Conservation (phyloP, 2,113 vertebrate species). For the Sebastes schlegelii region DNA sequence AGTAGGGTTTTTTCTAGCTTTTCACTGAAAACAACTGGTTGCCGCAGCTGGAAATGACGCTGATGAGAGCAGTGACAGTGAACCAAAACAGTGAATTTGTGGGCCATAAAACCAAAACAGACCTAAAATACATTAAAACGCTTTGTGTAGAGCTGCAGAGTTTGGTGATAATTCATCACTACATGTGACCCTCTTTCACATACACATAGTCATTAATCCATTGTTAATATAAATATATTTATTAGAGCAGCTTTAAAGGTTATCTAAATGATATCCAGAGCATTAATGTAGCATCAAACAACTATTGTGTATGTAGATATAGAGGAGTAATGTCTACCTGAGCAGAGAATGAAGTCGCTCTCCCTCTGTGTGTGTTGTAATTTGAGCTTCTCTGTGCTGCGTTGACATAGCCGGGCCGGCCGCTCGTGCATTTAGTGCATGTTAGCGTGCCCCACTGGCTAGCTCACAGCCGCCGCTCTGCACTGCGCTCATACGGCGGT, state of each 20-base stretch:
- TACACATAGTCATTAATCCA: neutral
- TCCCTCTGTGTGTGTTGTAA: too few relatives aligned
- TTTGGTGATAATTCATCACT: neutral
- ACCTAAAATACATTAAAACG: neutral
- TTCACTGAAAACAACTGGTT: neutral
- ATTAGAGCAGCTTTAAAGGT: neutral
- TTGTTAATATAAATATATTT: neutral
- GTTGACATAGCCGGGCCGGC: too few relatives aligned
- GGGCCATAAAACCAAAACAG: neutral
- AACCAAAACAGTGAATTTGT: neutral
- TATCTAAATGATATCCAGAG: too few relatives aligned
- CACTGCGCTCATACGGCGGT: too few relatives aligned
- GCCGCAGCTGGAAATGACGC: neutral
- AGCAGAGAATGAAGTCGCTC: too few relatives aligned
- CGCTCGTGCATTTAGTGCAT: too few relatives aligned
- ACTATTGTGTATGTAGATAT: too few relatives aligned
- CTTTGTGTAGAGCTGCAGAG: neutral
- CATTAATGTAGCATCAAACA: too few relatives aligned
- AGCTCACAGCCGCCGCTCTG: too few relatives aligned
- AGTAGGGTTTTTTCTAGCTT: neutral
- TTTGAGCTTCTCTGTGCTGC: too few relatives aligned
- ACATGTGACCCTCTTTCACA: neutral
- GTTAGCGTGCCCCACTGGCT: too few relatives aligned
- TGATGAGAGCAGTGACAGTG: neutral
- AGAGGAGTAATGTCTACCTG: too few relatives aligned